Conservation (phyloP, 2,888 invertebrate species). For the Vanessa cardui region DNA sequence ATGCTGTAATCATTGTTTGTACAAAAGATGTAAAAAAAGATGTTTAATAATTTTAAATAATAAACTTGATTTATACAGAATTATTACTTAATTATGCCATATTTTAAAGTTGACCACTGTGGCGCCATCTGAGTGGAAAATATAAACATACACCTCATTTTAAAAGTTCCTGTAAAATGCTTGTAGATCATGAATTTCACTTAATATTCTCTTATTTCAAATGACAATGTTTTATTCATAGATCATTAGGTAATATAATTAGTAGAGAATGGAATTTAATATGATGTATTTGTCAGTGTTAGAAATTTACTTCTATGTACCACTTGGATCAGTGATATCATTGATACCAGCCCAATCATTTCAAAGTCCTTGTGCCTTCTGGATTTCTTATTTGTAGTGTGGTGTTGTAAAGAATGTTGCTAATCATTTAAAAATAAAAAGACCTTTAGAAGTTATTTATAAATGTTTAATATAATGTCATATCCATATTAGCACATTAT, state of each 20-base stretch:
- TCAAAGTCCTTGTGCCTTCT: constrained; percentile 48
- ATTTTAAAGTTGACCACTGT: neutral
- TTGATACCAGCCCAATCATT: constrained; percentile 35
- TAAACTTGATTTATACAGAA: neutral
- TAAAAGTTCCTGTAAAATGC: constrained; percentile 31
- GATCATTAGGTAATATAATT: constrained; percentile 26
- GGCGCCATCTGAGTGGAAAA: neutral
- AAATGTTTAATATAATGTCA: constrained; percentile 21
- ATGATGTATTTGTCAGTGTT: constrained; percentile 32
- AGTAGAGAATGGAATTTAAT: constrained; percentile 34
- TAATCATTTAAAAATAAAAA: constrained; percentile 10
- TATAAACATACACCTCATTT: constrained; percentile 7
- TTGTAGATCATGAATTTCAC: constrained; percentile 22
- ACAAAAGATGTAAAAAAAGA: neutral
- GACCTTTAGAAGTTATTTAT: constrained; percentile 24
- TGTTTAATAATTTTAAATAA: neutral
- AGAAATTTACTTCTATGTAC: constrained; percentile 23
- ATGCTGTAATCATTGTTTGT: neutral
- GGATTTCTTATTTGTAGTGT: constrained; percentile 42
- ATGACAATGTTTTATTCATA: constrained; percentile 35
- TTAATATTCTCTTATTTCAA: constrained; percentile 18
- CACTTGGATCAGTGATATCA: constrained; percentile 25
- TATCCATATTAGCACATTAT: constrained; percentile 25
- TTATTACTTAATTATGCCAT: neutral
- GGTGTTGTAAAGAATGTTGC: constrained; percentile 30